A percentile compares a stretch with the other conserved stretches of the same genome.
Evolutionary conservation across 2,113 vertebrate species (phyloP).

Genomic region (Delphinus delphis): DNA sequence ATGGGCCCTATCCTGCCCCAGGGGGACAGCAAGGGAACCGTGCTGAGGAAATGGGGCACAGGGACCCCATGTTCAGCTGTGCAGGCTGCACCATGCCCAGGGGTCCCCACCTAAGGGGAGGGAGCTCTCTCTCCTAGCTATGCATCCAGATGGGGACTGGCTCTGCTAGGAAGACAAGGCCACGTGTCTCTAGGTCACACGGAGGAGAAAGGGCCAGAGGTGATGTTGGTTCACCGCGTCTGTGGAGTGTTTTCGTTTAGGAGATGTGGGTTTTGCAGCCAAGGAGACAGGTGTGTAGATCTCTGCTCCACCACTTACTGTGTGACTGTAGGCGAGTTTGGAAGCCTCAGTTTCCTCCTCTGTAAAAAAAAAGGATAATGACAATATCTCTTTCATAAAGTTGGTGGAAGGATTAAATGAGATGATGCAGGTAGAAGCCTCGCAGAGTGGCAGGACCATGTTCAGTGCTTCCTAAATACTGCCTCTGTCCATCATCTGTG

Average conservation of each 20-base stretch:
- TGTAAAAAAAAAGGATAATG: background rate
- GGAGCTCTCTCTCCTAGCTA: background rate
- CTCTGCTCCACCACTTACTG: background rate
- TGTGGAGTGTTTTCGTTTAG: background rate
- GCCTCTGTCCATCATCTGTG: accelerated
- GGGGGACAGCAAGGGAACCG: background rate
- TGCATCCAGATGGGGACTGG: background rate
- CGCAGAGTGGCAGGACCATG: background rate
- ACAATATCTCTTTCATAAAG: background rate
- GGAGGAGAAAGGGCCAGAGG: background rate
- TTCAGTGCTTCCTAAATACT: background rate
- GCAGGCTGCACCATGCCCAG: background rate
- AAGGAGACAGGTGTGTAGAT: background rate
- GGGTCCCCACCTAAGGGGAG: background rate
- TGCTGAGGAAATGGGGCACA: background rate
- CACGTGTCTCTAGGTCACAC: background rate
- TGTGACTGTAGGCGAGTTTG: background rate
- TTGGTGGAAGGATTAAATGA: background rate
- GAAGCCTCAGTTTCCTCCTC: background rate
- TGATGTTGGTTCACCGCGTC: background rate
- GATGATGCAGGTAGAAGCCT: background rate
- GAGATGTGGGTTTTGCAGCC: background rate
- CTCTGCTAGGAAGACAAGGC: background rate
- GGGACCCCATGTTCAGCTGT: accelerated
- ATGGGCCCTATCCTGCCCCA: background rate